These are phyloP conservation scores for Telmatochromis brachygnathus DNA, from an alignment of 2,113 vertebrate species.

Conservation along the genomic window DNA sequence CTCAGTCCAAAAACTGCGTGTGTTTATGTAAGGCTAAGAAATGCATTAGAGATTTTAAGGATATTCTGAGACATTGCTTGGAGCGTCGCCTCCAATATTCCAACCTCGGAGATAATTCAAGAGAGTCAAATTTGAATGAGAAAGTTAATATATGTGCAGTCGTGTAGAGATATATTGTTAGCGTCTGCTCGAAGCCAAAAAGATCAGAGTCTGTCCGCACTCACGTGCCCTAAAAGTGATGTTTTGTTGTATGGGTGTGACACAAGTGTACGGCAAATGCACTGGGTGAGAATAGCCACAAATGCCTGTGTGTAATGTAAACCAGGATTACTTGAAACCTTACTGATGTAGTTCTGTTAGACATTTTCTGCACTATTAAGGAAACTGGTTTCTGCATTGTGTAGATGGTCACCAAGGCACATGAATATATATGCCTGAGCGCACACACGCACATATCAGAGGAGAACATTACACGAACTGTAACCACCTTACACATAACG, in stretches of 20 bases:
- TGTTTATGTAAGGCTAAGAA: background rate
- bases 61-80: background rate
- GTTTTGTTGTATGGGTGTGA: background rate
- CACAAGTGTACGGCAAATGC: background rate
- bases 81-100: constrained; percentile 16
- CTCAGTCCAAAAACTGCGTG: constrained; percentile 33
- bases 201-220: constrained; percentile 25
- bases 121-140: constrained; percentile 18
- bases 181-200: constrained; percentile 67
- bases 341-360: background rate
- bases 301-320: constrained; percentile 4
- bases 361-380: constrained; percentile 42
- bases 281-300: constrained; percentile 2
- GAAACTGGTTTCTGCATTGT: background rate
- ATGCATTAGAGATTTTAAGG: constrained; percentile 21
- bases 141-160: constrained; percentile 49
- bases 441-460: background rate
- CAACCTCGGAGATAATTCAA: constrained; percentile 52
- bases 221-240: background rate
- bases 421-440: background rate
- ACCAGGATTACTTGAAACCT: constrained; percentile 49
- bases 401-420: background rate
- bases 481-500: background rate
- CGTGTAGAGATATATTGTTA: constrained; percentile 25
- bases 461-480: background rate